Conservation (phyloP, 2,888 invertebrate species). For the Tetranychus piercei region DNA sequence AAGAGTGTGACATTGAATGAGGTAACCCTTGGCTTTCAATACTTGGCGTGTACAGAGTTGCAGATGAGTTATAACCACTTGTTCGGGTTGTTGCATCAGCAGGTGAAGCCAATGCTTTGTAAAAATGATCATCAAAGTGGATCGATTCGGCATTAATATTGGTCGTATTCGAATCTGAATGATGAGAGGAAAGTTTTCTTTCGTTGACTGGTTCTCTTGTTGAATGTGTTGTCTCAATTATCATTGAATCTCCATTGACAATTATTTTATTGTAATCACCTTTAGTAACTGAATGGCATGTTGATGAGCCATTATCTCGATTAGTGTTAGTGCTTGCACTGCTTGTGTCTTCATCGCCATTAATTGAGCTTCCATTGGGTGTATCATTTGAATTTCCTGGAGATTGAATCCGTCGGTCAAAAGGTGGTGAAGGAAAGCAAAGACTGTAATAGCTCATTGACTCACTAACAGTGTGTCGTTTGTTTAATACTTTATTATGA, state of each 20-base stretch:
- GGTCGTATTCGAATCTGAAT: neutral
- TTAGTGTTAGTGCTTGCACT: neutral
- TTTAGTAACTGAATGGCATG: neutral
- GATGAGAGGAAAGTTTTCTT: neutral
- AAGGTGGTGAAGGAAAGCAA: conserved; percentile 21
- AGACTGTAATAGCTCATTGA: conserved; percentile 23
- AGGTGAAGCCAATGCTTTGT: conserved; percentile 2
- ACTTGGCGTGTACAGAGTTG: conserved; percentile 22
- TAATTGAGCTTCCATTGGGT: neutral
- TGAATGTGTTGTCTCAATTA: neutral
- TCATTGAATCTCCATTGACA: neutral
- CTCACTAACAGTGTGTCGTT: conserved; percentile 21
- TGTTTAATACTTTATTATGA: conserved; percentile 1
- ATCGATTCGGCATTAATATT: neutral
- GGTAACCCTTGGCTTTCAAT: conserved; percentile 24
- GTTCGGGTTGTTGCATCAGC: neutral
- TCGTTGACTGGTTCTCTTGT: neutral
- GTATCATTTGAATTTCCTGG: conserved; percentile 3
- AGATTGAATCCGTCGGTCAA: conserved; percentile 10
- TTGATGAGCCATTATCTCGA: neutral
- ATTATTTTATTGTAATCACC: neutral
- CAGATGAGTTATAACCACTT: conserved; percentile 13
- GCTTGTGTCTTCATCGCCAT: neutral
- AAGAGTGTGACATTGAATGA: conserved; percentile 27
- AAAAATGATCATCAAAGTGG: conserved; percentile 10